These are phyloP conservation scores for Chitala chitala DNA, from an alignment of 2,113 vertebrate genomes.

Conservation along the genomic window DNA sequence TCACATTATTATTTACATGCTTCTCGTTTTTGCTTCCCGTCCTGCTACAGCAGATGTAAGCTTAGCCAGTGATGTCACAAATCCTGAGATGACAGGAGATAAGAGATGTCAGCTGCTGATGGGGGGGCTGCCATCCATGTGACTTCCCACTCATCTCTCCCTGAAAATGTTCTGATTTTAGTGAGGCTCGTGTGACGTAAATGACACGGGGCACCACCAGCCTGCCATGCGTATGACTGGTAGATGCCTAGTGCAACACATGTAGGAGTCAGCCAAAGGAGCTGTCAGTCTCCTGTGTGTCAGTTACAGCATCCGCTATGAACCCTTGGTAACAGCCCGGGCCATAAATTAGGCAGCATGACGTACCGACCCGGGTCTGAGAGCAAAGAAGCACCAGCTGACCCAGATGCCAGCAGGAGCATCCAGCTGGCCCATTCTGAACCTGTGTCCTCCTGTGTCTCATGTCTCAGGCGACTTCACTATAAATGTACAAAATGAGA, in stretches of 20 bases:
- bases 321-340: conserved; percentile 29
- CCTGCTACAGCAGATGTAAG: not conserved
- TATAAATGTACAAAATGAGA: too few species aligned
- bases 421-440: too few species aligned
- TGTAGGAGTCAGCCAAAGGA: not conserved
- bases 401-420: not conserved
- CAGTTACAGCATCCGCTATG: conserved; percentile 32
- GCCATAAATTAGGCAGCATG: conserved; percentile 37
- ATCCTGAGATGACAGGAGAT: not conserved
- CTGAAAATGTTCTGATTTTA: conserved; percentile 14
- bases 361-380: too few species aligned
- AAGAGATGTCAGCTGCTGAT: not conserved
- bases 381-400: too few species aligned
- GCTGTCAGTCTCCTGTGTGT: not conserved
- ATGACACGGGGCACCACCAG: not conserved
- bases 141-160: too few species aligned
- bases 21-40: not conserved
- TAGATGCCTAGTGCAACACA: not conserved
- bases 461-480: too few species aligned
- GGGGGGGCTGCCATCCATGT: not conserved
- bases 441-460: too few species aligned
- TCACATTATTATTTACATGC: not conserved
- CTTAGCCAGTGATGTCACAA: not conserved
- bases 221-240: not conserved
- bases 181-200: not conserved